These are phyloP conservation scores for Myripristis murdjan DNA, from an alignment of 2,797 vertebrate species.

Conservation along the genomic window DNA sequence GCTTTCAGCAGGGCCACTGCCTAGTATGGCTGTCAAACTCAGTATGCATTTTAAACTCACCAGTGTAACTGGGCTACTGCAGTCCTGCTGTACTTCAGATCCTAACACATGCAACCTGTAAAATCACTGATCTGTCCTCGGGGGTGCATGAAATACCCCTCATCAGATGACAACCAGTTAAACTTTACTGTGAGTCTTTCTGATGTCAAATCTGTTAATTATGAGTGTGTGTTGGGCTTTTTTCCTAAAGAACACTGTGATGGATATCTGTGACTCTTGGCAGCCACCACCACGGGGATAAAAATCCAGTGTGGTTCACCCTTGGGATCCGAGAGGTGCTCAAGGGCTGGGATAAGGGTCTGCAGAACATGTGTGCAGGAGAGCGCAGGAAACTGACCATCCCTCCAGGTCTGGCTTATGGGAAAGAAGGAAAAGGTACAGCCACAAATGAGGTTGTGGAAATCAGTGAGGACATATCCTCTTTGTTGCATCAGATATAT, in stretches of 20 bases:
- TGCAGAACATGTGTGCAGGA: conserved; percentile 93
- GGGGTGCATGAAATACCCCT: neutral
- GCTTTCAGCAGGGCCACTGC: neutral
- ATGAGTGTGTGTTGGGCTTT: conserved; percentile 11
- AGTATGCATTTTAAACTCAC: too few species aligned
- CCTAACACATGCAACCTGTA: neutral
- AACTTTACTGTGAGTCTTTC: conserved; percentile 2
- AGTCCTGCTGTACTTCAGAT: too few species aligned
- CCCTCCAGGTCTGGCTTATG: conserved; percentile 92
- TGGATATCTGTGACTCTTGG: conserved; percentile 62
- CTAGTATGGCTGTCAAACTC: neutral
- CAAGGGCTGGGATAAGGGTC: conserved; percentile 94
- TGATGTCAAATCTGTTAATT: conserved; percentile 2
- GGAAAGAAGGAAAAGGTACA: conserved; percentile 96
- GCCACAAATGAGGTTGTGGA: neutral
- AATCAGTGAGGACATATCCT: neutral
- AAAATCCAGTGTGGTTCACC: conserved; percentile 95
- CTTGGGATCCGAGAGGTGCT: conserved; percentile 93
- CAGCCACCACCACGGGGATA: conserved; percentile 92
- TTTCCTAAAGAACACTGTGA: conserved; percentile 38
- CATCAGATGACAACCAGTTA: neutral
- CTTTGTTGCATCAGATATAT: neutral
- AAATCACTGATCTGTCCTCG: neutral
- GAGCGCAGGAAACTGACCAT: conserved; percentile 93
- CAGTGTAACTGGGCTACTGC: too few species aligned